Base-by-base conservation (phyloP, 2,888 invertebrate genomes). In the Erynnis tages region DNA sequence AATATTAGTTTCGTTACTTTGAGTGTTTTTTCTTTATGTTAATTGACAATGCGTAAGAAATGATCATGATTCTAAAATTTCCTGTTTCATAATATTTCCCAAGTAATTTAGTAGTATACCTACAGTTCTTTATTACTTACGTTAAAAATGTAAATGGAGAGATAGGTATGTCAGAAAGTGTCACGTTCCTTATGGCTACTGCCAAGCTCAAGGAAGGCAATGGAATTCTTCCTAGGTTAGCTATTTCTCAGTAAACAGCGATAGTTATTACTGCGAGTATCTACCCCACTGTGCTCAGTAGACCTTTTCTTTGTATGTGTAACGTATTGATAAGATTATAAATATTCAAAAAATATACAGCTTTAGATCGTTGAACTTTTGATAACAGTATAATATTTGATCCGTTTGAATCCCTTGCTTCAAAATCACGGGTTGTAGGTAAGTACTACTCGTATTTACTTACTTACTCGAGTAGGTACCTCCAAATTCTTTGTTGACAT, bases 261-360 rank as follows among this genome's bases (percentile, higher is more conserved):
- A n/a, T n/a, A n/a, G n/a, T n/a, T 37, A 11, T 16, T n/a, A 27
- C 7, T 10, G 14, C 16, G 23, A 16, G 2, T 32, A 32, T 32
- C 14, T 13, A 13, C 13, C 4, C 14, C 8, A 16, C 8, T 27
- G 27, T 17, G 16, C 34, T 8, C 8, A 34, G 7, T 6, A 10
- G 6, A 21, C 47, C 4, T 37, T 29, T 47, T 19, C 38, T 47
- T 47, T 47, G 47, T 47, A 38, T 47, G 29, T 29, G 13, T 40
- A 40, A 40, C 16, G 21, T 14, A 48, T 23, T 40, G 48, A 48
- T 48, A 48, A 48, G 40, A 40, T 32, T 48, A 40, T 23, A 25
- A 23, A 17, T 3, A 25, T 13, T 7, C 21, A n/a, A 10, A n/a
- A 35, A 29, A 8, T 16, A 25, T 35, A 19, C 7, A 8, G 4